phyloP scores from a whole-genome alignment of 2,113 vertebrate genomes.

The Strix aluco region DNA sequence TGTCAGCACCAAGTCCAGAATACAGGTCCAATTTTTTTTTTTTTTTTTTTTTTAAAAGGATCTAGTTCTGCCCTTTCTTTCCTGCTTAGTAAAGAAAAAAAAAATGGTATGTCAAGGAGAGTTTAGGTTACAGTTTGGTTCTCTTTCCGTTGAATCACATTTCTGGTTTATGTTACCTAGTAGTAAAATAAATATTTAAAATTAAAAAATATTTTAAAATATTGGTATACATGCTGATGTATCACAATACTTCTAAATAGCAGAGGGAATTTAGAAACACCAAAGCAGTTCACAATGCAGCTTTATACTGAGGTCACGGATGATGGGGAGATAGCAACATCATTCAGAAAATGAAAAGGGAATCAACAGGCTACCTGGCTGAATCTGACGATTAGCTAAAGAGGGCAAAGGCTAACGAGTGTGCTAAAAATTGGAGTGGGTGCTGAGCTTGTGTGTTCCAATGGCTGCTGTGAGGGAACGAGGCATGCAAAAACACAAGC shows the following conservation, averaged over 20 bases:
- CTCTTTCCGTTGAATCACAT: not conserved
- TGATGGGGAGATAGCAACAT: not conserved
- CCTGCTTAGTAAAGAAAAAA: not conserved
- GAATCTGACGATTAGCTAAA: not conserved
- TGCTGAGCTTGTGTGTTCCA: not conserved
- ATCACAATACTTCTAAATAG: not conserved
- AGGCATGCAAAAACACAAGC: not conserved
- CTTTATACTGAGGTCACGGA: not conserved
- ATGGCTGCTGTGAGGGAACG: not conserved
- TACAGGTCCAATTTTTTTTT: not conserved
- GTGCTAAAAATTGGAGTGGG: not conserved
- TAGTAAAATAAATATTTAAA: not conserved
- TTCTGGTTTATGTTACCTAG: not conserved
- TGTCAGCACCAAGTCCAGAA: not conserved
- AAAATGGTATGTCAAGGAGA: not conserved
- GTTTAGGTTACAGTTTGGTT: not conserved
- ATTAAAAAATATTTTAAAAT: not conserved
- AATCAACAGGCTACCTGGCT: not conserved
- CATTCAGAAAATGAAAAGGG: not conserved
- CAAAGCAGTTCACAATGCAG: not conserved
- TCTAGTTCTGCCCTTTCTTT: not conserved
- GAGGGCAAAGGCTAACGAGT: not conserved
- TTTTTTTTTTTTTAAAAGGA: too few species aligned
- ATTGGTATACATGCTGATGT: not conserved
- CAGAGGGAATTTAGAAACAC: not conserved